Conservation (phyloP, 2,797 vertebrate species). For the Falco berigora region DNA sequence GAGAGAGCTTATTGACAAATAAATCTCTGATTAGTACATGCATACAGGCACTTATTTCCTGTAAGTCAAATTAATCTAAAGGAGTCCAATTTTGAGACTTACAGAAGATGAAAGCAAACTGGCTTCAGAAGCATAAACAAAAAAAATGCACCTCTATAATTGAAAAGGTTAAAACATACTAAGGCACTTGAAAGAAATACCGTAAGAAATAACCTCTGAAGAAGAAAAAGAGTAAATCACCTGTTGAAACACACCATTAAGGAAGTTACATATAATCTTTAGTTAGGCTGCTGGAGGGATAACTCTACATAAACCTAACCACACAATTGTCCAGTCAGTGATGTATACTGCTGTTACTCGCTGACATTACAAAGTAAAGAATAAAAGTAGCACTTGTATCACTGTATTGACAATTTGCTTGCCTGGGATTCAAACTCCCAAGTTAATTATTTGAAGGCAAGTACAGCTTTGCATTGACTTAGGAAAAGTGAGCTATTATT, state of each 20-base stretch:
- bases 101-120: background rate
- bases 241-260: background rate
- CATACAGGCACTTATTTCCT: background rate
- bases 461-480: background rate
- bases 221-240: background rate
- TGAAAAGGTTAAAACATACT: background rate
- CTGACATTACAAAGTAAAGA: background rate
- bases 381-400: background rate
- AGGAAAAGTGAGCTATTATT: background rate
- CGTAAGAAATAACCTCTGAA: background rate
- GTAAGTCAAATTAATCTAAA: background rate
- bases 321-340: background rate
- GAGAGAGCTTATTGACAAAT: background rate
- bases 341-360: background rate
- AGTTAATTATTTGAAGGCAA: background rate
- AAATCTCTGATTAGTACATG: background rate
- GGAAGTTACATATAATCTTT: background rate
- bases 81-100: background rate
- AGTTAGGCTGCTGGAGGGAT: background rate
- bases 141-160: background rate
- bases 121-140: background rate
- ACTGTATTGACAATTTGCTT: fast-evolving
- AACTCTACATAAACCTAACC: background rate
- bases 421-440: background rate
- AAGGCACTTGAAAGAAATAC: background rate